Percentiles rank a stretch among this genome's conserved stretches.
These are phyloP conservation scores for Stenichneumon culpator DNA, from an alignment of 2,888 invertebrate species.

Conservation along the genomic window DNA sequence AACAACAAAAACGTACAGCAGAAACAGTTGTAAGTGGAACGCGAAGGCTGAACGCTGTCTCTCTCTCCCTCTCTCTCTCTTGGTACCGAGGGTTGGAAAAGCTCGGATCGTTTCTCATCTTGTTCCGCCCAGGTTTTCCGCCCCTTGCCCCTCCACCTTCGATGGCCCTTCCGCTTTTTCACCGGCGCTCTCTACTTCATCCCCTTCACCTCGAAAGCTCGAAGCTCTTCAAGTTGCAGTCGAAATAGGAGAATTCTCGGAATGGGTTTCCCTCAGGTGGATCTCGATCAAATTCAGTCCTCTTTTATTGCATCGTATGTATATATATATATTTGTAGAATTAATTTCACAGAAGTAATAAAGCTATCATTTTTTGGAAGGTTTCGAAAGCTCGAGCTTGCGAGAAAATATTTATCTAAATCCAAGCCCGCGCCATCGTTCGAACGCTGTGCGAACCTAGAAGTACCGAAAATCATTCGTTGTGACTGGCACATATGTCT, in stretches of 20 bases:
- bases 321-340: too few species aligned
- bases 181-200: slow-evolving; percentile 46
- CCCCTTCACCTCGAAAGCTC: slow-evolving; percentile 38
- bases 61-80: slow-evolving; percentile 23
- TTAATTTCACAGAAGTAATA: too few species aligned
- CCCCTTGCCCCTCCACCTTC: slow-evolving; percentile 27
- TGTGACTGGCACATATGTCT: too few species aligned
- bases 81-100: slow-evolving; percentile 43
- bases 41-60: slow-evolving; percentile 39
- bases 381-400: too few species aligned
- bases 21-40: slow-evolving; percentile 62
- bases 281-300: slow-evolving; percentile 4
- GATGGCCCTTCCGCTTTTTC: neutral
- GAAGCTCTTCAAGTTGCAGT: slow-evolving; percentile 30
- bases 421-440: too few species aligned
- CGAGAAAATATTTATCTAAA: too few species aligned
- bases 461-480: too few species aligned
- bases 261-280: slow-evolving; percentile 31
- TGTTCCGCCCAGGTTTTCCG: slow-evolving; percentile 46
- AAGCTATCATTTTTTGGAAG: too few species aligned
- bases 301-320: neutral
- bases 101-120: slow-evolving; percentile 65
- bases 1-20: slow-evolving; percentile 29
- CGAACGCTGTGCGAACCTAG: too few species aligned
- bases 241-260: slow-evolving; percentile 55